phyloP scores from a whole-genome alignment of 2,888 invertebrate species.

The Hoplodrina ambigua region DNA sequence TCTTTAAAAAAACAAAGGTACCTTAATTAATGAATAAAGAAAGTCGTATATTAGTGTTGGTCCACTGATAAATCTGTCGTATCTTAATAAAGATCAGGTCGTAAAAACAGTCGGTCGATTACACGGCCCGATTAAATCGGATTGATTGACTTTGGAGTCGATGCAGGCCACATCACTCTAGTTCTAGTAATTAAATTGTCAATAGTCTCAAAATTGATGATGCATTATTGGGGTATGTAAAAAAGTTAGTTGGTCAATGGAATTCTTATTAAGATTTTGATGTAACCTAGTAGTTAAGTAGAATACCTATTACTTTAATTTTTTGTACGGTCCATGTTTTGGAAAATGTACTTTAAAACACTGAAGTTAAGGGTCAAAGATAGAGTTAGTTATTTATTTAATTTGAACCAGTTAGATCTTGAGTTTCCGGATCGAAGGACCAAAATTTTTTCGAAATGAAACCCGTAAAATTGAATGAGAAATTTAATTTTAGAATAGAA shows the following conservation, averaged over 20 bases:
- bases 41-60: conserved; percentile 30
- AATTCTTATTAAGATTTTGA: neutral
- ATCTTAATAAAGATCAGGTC: conserved; percentile 56
- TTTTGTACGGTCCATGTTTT: no score
- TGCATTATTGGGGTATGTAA: conserved; percentile 11
- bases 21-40: conserved; percentile 35
- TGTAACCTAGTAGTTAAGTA: neutral
- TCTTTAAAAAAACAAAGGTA: conserved; percentile 20
- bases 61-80: conserved; percentile 42
- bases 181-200: conserved; percentile 57
- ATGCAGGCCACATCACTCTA: conserved; percentile 46
- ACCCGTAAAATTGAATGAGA: no score
- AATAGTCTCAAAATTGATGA: conserved; percentile 49
- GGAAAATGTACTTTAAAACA: no score
- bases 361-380: no score
- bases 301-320: neutral
- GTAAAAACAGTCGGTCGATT: conserved; percentile 42
- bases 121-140: conserved; percentile 38
- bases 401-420: neutral
- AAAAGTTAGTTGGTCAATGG: conserved; percentile 16
- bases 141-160: conserved; percentile 42
- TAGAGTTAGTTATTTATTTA: no score
- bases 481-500: no score
- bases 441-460: neutral
- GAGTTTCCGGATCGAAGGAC: neutral